Evolutionary conservation across 2,888 invertebrate species (phyloP), one percentile per base, ranked within the genome.

Genomic region (Uloborus plumipes): DNA sequence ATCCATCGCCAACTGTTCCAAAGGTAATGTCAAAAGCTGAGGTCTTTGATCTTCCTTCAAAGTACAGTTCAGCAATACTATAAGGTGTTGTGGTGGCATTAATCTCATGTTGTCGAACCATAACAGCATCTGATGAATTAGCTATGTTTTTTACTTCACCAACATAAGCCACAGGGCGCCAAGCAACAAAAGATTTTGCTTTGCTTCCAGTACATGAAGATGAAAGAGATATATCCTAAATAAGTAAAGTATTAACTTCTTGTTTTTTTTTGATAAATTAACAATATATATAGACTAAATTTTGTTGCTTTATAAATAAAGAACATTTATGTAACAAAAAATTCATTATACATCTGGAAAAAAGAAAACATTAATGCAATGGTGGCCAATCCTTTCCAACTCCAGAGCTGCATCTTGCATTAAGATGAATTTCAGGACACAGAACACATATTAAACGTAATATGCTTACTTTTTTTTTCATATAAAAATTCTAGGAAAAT

Each of bases 41-140:
- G 31, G 53, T 49, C 20, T 76, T 51, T 22, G n/a, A 31, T 16
- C 51, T 65, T 2, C 51, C 62, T 13, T 47, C 16, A 61, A 76
- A 82, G 72, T 59, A 82, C 31, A 72, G 59, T 49, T 76, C 76
- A 18, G 76, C 82, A 62, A 82, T 72, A 39, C 82, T 82, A 9
- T 18, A 55, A 31, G 62, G 49, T 16, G 18, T n/a, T 9, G 18
- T 13, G 14, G n/a, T 50, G 16, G 49, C 15, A 49, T n/a, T 9
- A 11, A 15, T 20, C 15, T 58, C 39, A 31, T 55, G 66, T 2
- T 49, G 11, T 16, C 55, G 47, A 26, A 58, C 58, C 15, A 81
- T 39, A 16, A 47, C 18, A 47, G 53, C 75, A 76, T 82, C 82
- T 50, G 82, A 66, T n/a, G 82, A 82, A 58, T 72, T 72, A 14